These are phyloP conservation scores for Nasonia vitripennis DNA, from an alignment of 1,140 invertebrate genomes.

Conservation along the genomic window DNA sequence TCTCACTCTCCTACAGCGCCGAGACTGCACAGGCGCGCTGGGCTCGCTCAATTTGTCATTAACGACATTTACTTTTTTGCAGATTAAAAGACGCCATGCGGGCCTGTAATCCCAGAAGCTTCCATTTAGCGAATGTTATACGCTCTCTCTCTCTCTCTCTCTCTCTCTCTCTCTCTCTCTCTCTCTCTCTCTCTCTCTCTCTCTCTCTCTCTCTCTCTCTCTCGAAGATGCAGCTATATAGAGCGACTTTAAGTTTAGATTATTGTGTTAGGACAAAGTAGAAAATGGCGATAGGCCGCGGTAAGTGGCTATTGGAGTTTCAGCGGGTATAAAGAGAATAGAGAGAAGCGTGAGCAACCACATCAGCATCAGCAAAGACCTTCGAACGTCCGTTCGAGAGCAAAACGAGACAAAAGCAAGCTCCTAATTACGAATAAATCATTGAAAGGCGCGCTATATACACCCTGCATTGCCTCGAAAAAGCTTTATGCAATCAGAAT, in stretches of 20 bases:
- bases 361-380: too few species aligned
- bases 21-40: background rate
- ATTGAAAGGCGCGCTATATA: background rate
- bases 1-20: background rate
- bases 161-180: background rate
- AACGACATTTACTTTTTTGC: constrained; percentile 25
- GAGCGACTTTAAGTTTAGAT: background rate
- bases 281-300: background rate
- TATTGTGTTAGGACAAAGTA: background rate
- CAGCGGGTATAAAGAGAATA: too few species aligned
- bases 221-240: background rate
- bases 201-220: background rate
- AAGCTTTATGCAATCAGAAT: background rate
- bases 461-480: background rate
- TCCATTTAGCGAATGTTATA: background rate
- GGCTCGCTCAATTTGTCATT: constrained; percentile 12
- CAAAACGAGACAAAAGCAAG: too few species aligned
- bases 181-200: background rate
- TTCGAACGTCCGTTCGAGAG: too few species aligned
- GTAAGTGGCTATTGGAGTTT: too few species aligned
- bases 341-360: too few species aligned
- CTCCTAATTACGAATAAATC: too few species aligned
- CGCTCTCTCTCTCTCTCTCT: background rate
- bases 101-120: background rate
- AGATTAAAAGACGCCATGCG: background rate